A percentile compares a stretch with the other conserved stretches of the same genome.
phyloP scores from a whole-genome alignment of 2,797 vertebrate species.

The Hafferia zeledoni region DNA sequence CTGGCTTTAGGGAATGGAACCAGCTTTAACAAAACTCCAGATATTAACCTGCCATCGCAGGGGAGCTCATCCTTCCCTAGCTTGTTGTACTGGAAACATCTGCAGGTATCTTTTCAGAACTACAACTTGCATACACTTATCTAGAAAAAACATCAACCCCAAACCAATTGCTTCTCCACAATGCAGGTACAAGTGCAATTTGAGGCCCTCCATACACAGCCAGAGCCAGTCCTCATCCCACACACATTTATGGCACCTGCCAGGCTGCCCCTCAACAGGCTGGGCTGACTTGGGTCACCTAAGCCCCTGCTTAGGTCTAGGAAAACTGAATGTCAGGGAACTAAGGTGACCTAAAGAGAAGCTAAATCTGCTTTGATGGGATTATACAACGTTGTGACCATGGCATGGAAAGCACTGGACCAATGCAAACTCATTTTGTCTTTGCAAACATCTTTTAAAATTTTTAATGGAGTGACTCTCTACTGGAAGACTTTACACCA shows the following conservation, averaged over 20 bases:
- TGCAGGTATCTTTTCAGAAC: not conserved
- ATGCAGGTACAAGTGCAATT: not conserved
- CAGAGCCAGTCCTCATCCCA: not conserved
- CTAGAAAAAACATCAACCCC: not conserved
- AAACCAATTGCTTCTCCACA: not conserved
- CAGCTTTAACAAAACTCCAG: not conserved
- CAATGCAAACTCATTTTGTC: not conserved
- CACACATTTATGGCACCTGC: not conserved
- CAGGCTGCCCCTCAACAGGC: rapidly evolving
- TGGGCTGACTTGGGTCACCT: not conserved
- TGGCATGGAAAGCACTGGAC: not conserved
- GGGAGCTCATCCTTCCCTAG: not conserved
- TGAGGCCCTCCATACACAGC: not conserved
- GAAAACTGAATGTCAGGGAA: not conserved
- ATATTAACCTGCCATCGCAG: not conserved
- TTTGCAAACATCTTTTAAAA: not conserved
- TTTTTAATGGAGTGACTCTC: not conserved
- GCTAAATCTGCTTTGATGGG: not conserved
- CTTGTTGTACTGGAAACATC: not conserved
- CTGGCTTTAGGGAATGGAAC: not conserved
- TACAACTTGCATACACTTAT: not conserved
- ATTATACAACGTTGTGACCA: not conserved
- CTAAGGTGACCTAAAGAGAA: not conserved
- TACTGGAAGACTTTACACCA: not conserved
- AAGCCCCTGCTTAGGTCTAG: not conserved